Percentiles rank a stretch among this genome's conserved stretches.
phyloP scores from a whole-genome alignment of 2,113 vertebrate genomes.

The Chauna torquata region DNA sequence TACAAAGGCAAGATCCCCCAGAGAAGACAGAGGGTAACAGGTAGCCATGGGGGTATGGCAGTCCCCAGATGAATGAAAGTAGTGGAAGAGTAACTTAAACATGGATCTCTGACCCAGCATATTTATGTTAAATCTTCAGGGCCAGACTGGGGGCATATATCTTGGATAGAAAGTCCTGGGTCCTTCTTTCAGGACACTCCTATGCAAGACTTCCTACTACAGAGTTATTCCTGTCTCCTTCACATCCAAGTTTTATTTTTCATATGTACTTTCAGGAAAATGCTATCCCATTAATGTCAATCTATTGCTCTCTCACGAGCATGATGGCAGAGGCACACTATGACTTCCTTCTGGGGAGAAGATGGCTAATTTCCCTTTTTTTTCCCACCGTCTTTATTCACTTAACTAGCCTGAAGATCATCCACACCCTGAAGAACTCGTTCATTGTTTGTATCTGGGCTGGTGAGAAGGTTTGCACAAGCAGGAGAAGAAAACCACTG shows the following conservation, averaged over 20 bases:
- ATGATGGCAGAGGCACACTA: not conserved
- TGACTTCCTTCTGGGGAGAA: not conserved
- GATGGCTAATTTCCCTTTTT: not conserved
- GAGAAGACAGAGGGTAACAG: not conserved
- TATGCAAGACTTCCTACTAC: not conserved
- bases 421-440: not conserved
- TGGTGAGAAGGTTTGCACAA: not conserved
- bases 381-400: not conserved
- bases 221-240: not conserved
- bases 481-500: not conserved
- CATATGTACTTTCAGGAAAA: not conserved
- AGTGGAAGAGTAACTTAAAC: not conserved
- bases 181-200: not conserved
- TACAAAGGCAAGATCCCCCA: not conserved
- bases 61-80: not conserved
- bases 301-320: not conserved
- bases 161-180: not conserved
- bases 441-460: not conserved
- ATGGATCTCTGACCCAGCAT: not conserved
- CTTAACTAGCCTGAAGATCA: not conserved
- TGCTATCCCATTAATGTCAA: not conserved
- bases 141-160: not conserved
- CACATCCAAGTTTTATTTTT: not conserved
- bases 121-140: not conserved
- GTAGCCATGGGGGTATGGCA: not conserved